These are phyloP conservation scores for Hydrozoanthus tunicans DNA, from an alignment of 64 coral and sea anemone species.

Conservation along the genomic window DNA sequence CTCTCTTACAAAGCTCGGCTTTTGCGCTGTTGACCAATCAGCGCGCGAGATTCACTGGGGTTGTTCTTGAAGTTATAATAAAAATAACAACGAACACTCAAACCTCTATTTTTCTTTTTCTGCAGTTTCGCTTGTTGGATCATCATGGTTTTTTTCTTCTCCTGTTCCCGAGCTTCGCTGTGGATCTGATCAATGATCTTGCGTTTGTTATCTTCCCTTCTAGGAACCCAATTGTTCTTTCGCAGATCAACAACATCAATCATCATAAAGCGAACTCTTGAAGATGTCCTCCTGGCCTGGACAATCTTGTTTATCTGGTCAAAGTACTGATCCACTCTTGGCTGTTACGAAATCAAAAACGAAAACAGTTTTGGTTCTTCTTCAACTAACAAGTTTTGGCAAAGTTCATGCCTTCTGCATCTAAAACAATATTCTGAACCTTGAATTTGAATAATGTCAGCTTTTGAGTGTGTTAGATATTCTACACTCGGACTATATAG, in stretches of 20 bases:
- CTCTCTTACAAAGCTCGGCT: too few species aligned
- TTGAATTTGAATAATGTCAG: too few species aligned
- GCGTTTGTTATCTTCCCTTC: conserved; percentile 87
- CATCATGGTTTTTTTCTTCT: neutral
- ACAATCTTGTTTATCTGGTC: conserved; percentile 86
- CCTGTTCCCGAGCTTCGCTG: too few species aligned
- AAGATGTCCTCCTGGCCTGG: conserved; percentile 63
- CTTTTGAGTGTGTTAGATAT: too few species aligned
- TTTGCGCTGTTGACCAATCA: too few species aligned
- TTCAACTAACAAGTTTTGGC: neutral
- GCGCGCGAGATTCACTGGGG: too few species aligned
- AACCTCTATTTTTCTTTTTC: too few species aligned
- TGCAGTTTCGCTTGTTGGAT: too few species aligned
- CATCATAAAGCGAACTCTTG: conserved; percentile 84
- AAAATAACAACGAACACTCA: too few species aligned
- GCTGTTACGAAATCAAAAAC: conserved; percentile 30
- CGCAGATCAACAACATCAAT: conserved; percentile 86
- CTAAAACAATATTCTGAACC: neutral
- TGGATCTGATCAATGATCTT: conserved; percentile 69
- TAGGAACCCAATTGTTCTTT: conserved; percentile 76
- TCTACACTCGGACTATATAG: too few species aligned
- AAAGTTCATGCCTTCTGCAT: neutral
- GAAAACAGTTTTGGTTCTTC: neutral
- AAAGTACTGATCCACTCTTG: conserved; percentile 93
- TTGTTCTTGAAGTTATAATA: too few species aligned